Conservation (phyloP, 1,140 invertebrate species). For the Eriocheir sinensis region DNA sequence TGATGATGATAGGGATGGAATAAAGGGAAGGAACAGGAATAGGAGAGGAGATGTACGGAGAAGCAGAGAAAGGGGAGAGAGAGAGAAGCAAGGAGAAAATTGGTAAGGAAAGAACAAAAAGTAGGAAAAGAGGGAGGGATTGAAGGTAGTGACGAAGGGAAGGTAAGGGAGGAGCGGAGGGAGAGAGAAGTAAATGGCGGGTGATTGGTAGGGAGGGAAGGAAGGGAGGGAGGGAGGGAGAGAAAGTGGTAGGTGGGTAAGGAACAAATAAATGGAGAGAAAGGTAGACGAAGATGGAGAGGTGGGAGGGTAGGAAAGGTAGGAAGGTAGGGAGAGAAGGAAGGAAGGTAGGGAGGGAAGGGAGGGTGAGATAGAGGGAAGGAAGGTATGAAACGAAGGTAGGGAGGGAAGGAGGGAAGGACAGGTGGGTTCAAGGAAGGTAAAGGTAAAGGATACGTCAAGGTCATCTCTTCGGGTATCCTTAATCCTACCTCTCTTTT, state of each 20-base stretch:
- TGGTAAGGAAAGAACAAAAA: neutral
- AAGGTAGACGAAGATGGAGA: no score
- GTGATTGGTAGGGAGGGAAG: no score
- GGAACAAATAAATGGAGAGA: no score
- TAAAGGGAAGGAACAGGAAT: no score
- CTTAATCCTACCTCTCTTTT: neutral
- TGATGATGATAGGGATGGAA: no score
- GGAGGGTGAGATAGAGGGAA: slow-evolving; percentile 1
- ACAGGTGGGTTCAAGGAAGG: no score
- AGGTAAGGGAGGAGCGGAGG: neutral
- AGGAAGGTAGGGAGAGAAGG: no score
- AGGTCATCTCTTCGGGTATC: neutral
- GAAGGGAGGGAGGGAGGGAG: neutral
- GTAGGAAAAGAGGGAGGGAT: neutral
- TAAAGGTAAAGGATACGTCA: neutral
- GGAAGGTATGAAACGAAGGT: neutral
- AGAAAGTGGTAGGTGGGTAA: no score
- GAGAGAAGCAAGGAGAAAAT: neutral
- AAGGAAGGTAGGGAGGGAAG: neutral
- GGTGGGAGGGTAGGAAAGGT: no score
- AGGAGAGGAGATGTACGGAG: neutral
- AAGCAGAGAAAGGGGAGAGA: neutral
- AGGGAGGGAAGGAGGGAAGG: neutral
- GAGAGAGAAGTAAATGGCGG: neutral
- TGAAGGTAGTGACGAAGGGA: no score